Evolutionary conservation across 1,140 invertebrate species (phyloP).

Genomic region (Drosophila parabipectinata): DNA sequence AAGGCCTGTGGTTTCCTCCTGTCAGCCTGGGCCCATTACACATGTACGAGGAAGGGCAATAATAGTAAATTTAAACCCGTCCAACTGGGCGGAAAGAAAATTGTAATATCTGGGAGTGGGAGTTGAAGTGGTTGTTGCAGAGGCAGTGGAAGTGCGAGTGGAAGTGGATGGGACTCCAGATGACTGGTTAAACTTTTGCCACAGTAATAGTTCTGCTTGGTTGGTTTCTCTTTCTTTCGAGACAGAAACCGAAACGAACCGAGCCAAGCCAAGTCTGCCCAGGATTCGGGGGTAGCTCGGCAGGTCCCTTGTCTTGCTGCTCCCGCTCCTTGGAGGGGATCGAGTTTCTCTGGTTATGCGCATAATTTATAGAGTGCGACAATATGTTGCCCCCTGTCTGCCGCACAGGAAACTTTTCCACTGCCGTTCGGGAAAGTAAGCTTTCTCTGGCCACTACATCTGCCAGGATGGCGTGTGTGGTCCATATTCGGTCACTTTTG

Average conservation of each 20-base stretch:
- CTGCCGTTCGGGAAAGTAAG: constrained; percentile 56
- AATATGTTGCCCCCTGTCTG: constrained; percentile 71
- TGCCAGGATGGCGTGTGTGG: constrained; percentile 18
- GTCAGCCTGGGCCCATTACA: constrained; percentile 64
- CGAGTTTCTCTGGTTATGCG: constrained; percentile 64
- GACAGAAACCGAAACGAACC: constrained; percentile 28
- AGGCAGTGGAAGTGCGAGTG: neutral
- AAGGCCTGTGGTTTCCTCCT: constrained; percentile 54
- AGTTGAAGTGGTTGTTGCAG: too few relatives aligned
- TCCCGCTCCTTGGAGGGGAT: neutral
- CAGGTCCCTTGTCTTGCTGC: constrained; percentile 39
- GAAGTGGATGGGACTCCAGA: constrained; percentile 44
- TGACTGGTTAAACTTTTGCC: constrained; percentile 79
- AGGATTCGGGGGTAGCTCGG: constrained; percentile 39
- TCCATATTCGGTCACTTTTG: constrained; percentile 48
- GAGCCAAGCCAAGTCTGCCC: neutral
- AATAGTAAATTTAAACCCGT: constrained; percentile 68
- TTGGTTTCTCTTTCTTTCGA: constrained; percentile 67
- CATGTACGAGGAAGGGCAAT: constrained; percentile 58
- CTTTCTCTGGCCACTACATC: constrained; percentile 49
- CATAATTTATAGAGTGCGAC: constrained; percentile 81
- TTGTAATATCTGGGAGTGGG: neutral
- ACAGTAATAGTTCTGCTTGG: constrained; percentile 80
- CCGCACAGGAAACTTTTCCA: constrained; percentile 56
- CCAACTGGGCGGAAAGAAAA: constrained; percentile 8